phyloP scores from a whole-genome alignment of 1,140 invertebrate species.

The Chymomyza costata region DNA sequence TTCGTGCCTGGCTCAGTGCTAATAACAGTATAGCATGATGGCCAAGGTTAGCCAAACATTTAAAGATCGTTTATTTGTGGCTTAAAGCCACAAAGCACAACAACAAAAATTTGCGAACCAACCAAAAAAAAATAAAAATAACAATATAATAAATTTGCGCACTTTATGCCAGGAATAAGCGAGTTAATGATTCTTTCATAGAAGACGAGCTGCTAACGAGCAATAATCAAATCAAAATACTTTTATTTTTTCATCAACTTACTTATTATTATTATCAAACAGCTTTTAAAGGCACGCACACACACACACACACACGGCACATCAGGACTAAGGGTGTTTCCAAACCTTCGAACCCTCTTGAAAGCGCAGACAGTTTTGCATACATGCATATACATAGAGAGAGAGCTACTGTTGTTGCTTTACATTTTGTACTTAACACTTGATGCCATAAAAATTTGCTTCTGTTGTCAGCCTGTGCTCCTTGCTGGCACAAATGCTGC shows the following conservation, averaged over 20 bases:
- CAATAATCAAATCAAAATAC: conserved; percentile 73
- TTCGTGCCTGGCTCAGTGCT: too few relatives aligned
- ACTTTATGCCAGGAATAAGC: conserved; percentile 56
- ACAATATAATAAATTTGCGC: too few relatives aligned
- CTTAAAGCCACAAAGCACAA: too few relatives aligned
- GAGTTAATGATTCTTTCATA: conserved; percentile 66
- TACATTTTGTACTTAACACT: conserved; percentile 19
- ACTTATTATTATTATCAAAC: conserved; percentile 29
- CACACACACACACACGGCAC: not conserved
- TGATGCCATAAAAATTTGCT: conserved; percentile 23
- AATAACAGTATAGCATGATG: too few relatives aligned
- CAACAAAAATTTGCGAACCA: too few relatives aligned
- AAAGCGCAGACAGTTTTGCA: too few relatives aligned
- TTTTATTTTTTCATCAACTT: conserved; percentile 59
- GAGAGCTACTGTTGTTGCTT: too few relatives aligned
- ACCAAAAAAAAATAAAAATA: too few relatives aligned
- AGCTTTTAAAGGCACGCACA: conserved; percentile 31
- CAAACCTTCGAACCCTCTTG: too few relatives aligned
- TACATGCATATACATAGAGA: too few relatives aligned
- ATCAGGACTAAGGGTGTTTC: not conserved
- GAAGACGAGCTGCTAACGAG: conserved; percentile 48
- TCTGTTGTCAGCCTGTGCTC: not conserved
- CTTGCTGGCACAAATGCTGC: not conserved
- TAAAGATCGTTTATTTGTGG: too few relatives aligned
- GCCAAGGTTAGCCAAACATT: too few relatives aligned